Percentiles rank a stretch among this genome's conserved stretches.
These are phyloP conservation scores for Dascyllus trimaculatus DNA, from an alignment of 2,113 vertebrate species.

Conservation along the genomic window DNA sequence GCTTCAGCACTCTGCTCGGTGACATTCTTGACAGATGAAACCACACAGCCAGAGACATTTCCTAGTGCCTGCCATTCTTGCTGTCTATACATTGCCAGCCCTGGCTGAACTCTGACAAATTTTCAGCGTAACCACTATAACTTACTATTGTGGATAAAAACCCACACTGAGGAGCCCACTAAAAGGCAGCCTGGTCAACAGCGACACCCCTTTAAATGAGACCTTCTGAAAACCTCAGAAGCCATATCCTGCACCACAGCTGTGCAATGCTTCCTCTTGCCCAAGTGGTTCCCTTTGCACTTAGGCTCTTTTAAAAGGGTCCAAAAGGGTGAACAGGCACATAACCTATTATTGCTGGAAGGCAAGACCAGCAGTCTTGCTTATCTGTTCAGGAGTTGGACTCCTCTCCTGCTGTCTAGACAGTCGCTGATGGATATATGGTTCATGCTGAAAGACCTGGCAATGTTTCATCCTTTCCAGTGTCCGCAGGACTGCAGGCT, in stretches of 20 bases:
- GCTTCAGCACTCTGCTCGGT: not conserved
- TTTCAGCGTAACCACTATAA: constrained; percentile 76
- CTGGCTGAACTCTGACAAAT: constrained; percentile 77
- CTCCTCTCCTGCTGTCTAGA: constrained; percentile 50
- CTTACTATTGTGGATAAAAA: constrained; percentile 74
- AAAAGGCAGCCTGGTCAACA: constrained; percentile 76
- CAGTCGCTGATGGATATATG: constrained; percentile 42
- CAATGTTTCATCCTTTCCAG: constrained; percentile 43
- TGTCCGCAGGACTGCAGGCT: constrained; percentile 11
- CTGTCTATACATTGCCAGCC: constrained; percentile 51
- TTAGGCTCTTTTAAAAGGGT: constrained; percentile 65
- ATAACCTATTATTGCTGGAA: constrained; percentile 68
- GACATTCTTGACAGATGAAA: constrained; percentile 44
- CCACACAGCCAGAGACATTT: constrained; percentile 59
- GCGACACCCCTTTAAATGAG: constrained; percentile 85
- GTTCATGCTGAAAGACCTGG: constrained; percentile 26
- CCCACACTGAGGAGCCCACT: constrained; percentile 70
- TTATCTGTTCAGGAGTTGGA: constrained; percentile 59
- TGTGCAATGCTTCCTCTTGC: constrained; percentile 72
- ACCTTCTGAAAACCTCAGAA: constrained; percentile 81
- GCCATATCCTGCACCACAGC: constrained; percentile 84
- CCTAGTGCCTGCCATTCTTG: constrained; percentile 44
- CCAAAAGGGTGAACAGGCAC: constrained; percentile 50
- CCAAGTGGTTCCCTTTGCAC: constrained; percentile 58
- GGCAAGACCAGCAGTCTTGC: constrained; percentile 25